Percentiles rank a stretch among this genome's conserved stretches.
Conservation (phyloP, 2,113 vertebrate genomes). For the Nestor notabilis region DNA sequence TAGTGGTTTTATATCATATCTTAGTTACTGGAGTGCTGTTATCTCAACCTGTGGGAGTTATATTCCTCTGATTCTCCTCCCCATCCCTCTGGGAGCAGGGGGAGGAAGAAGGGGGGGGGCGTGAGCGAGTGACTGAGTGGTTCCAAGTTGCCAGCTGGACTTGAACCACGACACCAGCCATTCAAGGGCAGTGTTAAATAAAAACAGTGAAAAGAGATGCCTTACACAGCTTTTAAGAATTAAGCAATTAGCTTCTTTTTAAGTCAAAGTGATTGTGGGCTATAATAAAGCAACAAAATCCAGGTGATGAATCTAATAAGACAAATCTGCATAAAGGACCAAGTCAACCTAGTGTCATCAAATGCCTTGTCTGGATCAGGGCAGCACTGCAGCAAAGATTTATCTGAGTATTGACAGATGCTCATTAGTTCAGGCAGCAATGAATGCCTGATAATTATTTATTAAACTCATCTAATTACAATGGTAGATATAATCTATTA, state of each 20-base stretch:
- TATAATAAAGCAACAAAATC: neutral
- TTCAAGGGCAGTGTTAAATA: neutral
- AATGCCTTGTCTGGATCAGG: neutral
- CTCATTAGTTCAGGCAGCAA: neutral
- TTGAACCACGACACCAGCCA: too few relatives aligned
- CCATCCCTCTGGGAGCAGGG: too few relatives aligned
- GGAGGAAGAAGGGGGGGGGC: too few relatives aligned
- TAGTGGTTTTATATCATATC: too few relatives aligned
- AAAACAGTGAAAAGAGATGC: neutral
- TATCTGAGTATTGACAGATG: neutral
- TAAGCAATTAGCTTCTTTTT: neutral
- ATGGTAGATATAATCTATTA: neutral
- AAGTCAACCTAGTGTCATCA: neutral
- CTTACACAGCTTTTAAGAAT: neutral
- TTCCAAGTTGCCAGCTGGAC: too few relatives aligned
- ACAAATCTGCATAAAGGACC: neutral
- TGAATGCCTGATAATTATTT: neutral
- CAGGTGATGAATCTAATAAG: neutral
- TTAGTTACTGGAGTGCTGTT: too few relatives aligned
- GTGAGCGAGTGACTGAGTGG: too few relatives aligned
- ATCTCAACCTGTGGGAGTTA: too few relatives aligned
- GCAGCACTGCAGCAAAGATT: neutral
- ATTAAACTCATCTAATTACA: slow-evolving; percentile 13
- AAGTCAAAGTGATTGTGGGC: neutral
- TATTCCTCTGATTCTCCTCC: too few relatives aligned